Base-by-base conservation (phyloP, 1,140 invertebrate genomes). In the Paramacrobiotus metropolitanus region DNA sequence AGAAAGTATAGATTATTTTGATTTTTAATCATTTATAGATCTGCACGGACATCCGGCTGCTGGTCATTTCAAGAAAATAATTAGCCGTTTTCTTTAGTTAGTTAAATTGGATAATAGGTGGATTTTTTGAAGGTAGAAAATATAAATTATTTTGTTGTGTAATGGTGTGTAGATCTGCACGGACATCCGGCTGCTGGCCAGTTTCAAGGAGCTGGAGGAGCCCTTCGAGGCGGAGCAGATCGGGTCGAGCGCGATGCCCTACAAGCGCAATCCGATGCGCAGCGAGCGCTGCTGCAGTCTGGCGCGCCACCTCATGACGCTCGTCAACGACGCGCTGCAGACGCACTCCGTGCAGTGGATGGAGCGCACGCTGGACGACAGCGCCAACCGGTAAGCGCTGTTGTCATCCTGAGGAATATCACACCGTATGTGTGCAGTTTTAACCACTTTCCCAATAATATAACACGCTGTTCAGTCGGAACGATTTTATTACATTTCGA, bases 221-320 rank as follows among this genome's bases (percentile, higher is more conserved):
- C 95, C 94, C 0, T 98, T 98, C 76, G 94, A 99, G 70, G 80
- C 77, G 29, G 85, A 85, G 1, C 94, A 99, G 75, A 95, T 96
- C 64, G 92, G 91, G 1, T 80, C 77, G 2, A 78, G 76, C 68
- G 80, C 80, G 1, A 81, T 81, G 80, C 77, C 95, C 0, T 99
- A 99, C 71, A 99, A 99, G 70, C 78, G 92, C 31, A 99, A 99
- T 72, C 95, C 95, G 1, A 99, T 99, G 91, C 78, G 92, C 62
- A 86, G 85, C 24, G 94, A 99, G 72, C 77, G 92, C 4, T 76
- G 87, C 66, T 99, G 95, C 74, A 82, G 89, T 2, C 75, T 99
- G 59, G 83, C 91, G 0, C 78, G 91, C 29, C 87, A 93, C 74
- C 72, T 97, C 30, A 96, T 96, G 73, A 81, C 82, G 2, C 70